Conservation (phyloP, 2,113 vertebrate genomes). For the Petrocephalus microphthalmus region DNA sequence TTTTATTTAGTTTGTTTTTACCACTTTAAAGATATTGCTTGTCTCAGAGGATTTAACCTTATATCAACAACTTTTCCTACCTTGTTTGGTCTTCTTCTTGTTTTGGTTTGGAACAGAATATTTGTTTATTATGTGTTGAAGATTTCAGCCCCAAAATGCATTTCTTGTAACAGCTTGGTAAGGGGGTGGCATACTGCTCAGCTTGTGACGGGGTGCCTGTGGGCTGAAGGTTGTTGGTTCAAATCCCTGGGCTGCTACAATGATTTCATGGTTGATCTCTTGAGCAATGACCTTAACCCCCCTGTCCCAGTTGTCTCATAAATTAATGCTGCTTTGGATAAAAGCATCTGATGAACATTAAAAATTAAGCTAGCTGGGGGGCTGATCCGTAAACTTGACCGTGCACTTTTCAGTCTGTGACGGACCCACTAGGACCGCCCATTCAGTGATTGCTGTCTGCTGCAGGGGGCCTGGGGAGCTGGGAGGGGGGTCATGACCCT, state of each 20-base stretch:
- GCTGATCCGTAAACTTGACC: background rate
- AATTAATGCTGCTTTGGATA: background rate
- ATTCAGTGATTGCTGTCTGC: slow-evolving; percentile 10
- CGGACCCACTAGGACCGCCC: background rate
- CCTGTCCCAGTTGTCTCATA: background rate
- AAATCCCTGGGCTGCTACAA: background rate
- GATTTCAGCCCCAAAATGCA: background rate
- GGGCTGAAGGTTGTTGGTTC: background rate
- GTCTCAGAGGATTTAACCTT: background rate
- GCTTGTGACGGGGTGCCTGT: too few relatives aligned
- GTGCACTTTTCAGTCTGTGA: background rate
- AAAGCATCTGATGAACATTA: background rate
- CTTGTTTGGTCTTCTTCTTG: background rate
- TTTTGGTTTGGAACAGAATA: background rate
- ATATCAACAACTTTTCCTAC: background rate
- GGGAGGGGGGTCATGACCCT: background rate
- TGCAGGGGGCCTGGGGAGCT: background rate
- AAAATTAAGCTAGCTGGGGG: background rate
- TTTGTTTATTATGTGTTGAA: background rate
- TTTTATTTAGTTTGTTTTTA: slow-evolving; percentile 8
- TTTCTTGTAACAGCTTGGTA: background rate
- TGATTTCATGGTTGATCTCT: background rate
- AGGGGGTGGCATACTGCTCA: background rate
- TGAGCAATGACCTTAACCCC: background rate
- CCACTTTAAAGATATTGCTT: background rate